Base-by-base conservation (phyloP, 2,797 vertebrate species). In the Avahi laniger region DNA sequence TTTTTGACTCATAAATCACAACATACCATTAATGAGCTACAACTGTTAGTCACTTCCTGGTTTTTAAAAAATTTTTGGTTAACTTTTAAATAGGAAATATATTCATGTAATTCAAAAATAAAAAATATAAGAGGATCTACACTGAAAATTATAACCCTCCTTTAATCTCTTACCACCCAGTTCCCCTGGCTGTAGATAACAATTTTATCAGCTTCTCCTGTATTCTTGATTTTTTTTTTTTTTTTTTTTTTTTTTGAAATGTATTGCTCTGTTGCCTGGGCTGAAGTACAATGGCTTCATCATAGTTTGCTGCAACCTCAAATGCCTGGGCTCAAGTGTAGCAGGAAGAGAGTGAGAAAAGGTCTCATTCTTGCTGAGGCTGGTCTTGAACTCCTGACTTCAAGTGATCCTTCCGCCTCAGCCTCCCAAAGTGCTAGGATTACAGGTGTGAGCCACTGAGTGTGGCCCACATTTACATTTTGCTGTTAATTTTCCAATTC, bases 1-100 rank as follows among this genome's bases (percentile, higher is more conserved):
- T 84, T 96, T 88, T 94, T 94, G 96, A 96, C 88, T 95, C 52
- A 80, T 7, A 88, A 65, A 92, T 96, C 92, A 94, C 78, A 94
- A 89, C 81, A 96, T 89, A 33, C 41, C 70, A 54, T 88, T 95
- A 90, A 70, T 78, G 82, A 93, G 57, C 67, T 95, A 50, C 52
- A 94, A 82, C 91, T 89, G 26, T 96, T 97, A 89, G 65, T 93
- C 75, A 85, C 46, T 90, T 59, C 50, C 48, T 89, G 75, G 50
- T 57, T 67, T 88, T 22, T 43, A 20, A 65, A 57, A 79, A 73
- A 30, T 26, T 20, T 35, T 63, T 63, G 50, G 24, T 65, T 85
- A 86, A 72, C 28, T 97, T 93, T 95, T 96, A 15, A 75, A 35
- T 88, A 95, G 70, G 63, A 90, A 91, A 73, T 79, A 24, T 7